Base-by-base conservation (phyloP, 1,140 invertebrate genomes). In the Leucophenga varia region DNA sequence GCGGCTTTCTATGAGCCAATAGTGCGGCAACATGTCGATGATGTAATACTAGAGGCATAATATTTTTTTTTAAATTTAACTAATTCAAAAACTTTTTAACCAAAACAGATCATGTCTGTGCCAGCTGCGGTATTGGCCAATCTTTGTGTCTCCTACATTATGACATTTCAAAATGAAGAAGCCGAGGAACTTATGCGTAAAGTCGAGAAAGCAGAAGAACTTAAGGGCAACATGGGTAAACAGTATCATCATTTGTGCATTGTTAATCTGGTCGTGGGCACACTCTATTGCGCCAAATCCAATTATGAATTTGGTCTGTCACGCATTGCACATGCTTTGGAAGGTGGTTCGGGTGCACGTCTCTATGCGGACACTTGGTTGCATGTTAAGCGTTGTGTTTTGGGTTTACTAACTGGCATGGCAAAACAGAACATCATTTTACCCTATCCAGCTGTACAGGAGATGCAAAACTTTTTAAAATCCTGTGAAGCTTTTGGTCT, bases 281-380 rank as follows among this genome's bases (percentile, higher is more conserved):
- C 97, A 1, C 77, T 99, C 3, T 99, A 99, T 74, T 99, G 97
- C 76, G 90, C 95, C 1, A 99, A 99, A 78, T 95, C 95, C 1
- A 99, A 99, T 78, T 99, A 97, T 65, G 97, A 99, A 75, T 99
- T 99, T 79, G 97, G 97, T 5, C 94, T 99, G 58, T 97, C 94
- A 0, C 80, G 97, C 56, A 93, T 99, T n/a, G 73, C 72, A 3
- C 73, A 75, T 17, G 73, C 73, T 12, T 43, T 75, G 21, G 73
- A 75, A 42, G 64, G 65, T n/a, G 73, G 68, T 3, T 63, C 71
- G 12, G 73, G 72, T 7, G 57, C 69, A 5, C 42, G 73, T 75
- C 79, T 97, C 1, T 92, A 93, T 19, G 91, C 91, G 6, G 93
- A 97, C 65, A 97, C 94, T 3, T 97, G 95, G 94, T 90, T 91